Base-by-base conservation (phyloP, 2,113 vertebrate genomes). In the Larimichthys polyactis region DNA sequence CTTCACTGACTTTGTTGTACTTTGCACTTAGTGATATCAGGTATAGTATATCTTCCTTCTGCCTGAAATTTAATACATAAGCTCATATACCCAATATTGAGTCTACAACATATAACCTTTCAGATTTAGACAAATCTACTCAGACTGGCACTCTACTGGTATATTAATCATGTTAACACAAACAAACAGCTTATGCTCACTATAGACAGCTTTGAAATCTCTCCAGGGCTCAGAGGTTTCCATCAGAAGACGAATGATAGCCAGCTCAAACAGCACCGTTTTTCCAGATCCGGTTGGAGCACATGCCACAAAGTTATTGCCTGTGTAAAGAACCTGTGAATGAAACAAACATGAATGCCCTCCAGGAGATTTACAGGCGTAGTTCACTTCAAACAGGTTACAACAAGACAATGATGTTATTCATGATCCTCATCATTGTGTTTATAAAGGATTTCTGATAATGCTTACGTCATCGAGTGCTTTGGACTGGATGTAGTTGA, bases 201-300 rank as follows among this genome's bases (percentile, higher is more conserved):
- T 93, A 79, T 99, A 99, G 75, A 99, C 97, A 94, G 96, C 96
- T 96, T 99, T 99, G 94, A 98, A 94, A 80, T 96, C 96, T 78
- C 90, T 93, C 98, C 97, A 99, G 52, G 98, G 97, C 78, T 97
- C 95, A 65, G 96, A 94, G 19, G 94, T 95, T 93, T 97, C 96
- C 96, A 98, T 97, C 78, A 99, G 93, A 75, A 99, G 93, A 83
- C 96, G 97, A 85, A 97, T 96, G 90, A 99, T 97, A 74, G 98
- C 98, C 68, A 99, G 88, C 91, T 99, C 98, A 24, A 99, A 99
- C 72, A 99, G 90, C 8, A 97, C 97, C 3, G 98, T 99, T 96
- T 99, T 99, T 76, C 98, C 98, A 88, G 98, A 99, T 87, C 98
- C 98, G 81, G 98, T 99, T 0, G 98, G 98, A 85, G 98, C 97